Conservation (phyloP, 2,888 invertebrate genomes). For the Drosophila neonasuta region DNA sequence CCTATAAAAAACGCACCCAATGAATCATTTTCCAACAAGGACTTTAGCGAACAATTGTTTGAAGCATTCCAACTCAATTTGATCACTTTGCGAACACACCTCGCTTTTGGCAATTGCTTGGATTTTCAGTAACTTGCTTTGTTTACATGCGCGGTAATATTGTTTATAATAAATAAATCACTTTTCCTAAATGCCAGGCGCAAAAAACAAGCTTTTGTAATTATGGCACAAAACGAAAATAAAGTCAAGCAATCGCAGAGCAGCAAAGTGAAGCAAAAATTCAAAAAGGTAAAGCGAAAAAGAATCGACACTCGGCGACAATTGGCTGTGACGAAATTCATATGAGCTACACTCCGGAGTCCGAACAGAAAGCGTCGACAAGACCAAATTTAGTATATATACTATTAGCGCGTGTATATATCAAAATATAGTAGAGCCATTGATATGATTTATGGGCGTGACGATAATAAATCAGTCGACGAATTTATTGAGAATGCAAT, state of each 20-base stretch:
- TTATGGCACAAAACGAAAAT: constrained; percentile 34
- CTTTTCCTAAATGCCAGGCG: constrained; percentile 47
- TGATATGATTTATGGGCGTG: constrained; percentile 56
- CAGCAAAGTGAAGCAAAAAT: constrained; percentile 18
- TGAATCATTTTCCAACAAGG: background rate
- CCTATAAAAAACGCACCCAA: too few relatives aligned
- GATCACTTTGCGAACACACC: constrained; percentile 12
- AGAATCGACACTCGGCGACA: constrained; percentile 20
- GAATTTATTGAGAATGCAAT: constrained; percentile 21
- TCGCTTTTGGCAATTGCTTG: constrained; percentile 28
- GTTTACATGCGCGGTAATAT: constrained; percentile 57
- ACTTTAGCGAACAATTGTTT: background rate
- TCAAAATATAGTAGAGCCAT: constrained; percentile 19
- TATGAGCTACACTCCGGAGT: constrained; percentile 23
- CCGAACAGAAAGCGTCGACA: background rate
- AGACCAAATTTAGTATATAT: constrained; percentile 13
- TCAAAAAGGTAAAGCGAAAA: constrained; percentile 9
- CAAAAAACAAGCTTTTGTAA: constrained; percentile 56
- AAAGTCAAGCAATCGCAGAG: background rate
- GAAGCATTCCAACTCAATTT: background rate
- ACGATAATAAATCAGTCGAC: constrained; percentile 47
- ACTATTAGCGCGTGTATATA: constrained; percentile 11
- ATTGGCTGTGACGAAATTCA: constrained; percentile 44
- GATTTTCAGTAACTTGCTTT: constrained; percentile 45
- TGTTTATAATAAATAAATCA: constrained; percentile 70